A percentile compares a stretch with the other conserved stretches of the same genome.
These are phyloP conservation scores for Chirona hameri DNA, from an alignment of 2,888 invertebrate species.

Conservation along the genomic window DNA sequence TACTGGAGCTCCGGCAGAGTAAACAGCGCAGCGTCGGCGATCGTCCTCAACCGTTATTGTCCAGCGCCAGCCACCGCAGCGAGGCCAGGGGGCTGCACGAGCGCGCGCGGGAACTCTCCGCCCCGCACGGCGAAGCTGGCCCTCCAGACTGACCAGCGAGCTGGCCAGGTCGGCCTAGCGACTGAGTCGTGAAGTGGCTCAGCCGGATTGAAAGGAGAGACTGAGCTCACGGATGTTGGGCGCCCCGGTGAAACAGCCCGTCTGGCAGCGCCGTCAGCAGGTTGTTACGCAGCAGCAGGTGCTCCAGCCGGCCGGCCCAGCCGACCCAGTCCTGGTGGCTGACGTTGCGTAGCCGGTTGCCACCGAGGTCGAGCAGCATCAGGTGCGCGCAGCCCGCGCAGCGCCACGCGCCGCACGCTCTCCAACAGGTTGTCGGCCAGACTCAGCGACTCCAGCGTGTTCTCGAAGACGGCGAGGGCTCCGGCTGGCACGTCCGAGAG, in stretches of 20 bases:
- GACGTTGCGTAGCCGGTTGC: slow-evolving; percentile 76
- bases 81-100: no score
- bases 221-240: no score
- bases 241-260: slow-evolving; percentile 41
- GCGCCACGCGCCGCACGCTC: background rate
- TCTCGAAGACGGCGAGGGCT: background rate
- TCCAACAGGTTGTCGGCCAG: background rate
- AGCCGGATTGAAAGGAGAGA: no score
- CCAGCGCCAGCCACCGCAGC: no score
- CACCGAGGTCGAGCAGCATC: slow-evolving; percentile 60
- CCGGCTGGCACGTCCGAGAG: background rate
- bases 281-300: slow-evolving; percentile 77
- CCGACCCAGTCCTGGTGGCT: slow-evolving; percentile 68
- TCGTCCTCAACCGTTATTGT: no score
- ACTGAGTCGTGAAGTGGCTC: no score
- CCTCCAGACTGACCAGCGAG: no score
- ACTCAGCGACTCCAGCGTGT: background rate
- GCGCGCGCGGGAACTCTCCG: no score
- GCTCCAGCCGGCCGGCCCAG: slow-evolving; percentile 75
- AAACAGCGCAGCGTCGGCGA: no score
- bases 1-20: no score
- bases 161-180: no score
- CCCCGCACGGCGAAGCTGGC: no score
- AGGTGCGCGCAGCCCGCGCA: background rate
- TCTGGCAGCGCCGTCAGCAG: slow-evolving; percentile 66